Conservation (phyloP, 2,113 vertebrate genomes). For the Potamarius usumacintae region DNA sequence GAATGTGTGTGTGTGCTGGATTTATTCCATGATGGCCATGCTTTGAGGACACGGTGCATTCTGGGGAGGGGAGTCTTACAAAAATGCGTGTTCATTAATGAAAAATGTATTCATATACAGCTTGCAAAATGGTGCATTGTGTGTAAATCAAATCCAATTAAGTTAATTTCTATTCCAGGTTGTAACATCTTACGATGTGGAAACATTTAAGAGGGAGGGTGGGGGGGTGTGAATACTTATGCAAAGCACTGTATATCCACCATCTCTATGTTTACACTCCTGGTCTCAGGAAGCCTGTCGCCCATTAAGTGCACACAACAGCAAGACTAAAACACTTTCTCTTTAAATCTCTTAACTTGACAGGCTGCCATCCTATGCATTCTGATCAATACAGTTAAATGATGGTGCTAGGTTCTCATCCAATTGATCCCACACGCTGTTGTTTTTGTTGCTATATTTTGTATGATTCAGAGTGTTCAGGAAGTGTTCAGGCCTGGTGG, state of each 20-base stretch:
- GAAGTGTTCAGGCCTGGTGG: background rate
- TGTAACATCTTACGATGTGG: background rate
- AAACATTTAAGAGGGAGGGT: background rate
- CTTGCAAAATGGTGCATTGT: background rate
- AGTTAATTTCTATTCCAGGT: background rate
- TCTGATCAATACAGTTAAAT: constrained; percentile 29
- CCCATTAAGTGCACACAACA: background rate
- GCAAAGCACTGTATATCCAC: background rate
- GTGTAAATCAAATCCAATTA: background rate
- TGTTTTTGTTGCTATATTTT: constrained; percentile 14
- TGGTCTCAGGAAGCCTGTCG: background rate
- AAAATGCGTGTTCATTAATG: too few species aligned
- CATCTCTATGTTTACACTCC: background rate
- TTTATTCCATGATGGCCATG: too few species aligned
- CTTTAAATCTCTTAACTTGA: constrained; percentile 6
- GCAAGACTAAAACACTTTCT: background rate
- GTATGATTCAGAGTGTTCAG: background rate
- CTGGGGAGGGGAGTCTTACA: too few species aligned
- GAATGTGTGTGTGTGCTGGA: too few species aligned
- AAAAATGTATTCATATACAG: background rate
- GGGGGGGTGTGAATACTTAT: background rate
- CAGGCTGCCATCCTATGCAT: background rate
- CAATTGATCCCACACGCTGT: constrained; percentile 11
- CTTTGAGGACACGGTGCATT: too few species aligned
- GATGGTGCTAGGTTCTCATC: background rate